These are phyloP conservation scores for Metellina segmentata DNA, from an alignment of 2,888 invertebrate species.

Conservation along the genomic window DNA sequence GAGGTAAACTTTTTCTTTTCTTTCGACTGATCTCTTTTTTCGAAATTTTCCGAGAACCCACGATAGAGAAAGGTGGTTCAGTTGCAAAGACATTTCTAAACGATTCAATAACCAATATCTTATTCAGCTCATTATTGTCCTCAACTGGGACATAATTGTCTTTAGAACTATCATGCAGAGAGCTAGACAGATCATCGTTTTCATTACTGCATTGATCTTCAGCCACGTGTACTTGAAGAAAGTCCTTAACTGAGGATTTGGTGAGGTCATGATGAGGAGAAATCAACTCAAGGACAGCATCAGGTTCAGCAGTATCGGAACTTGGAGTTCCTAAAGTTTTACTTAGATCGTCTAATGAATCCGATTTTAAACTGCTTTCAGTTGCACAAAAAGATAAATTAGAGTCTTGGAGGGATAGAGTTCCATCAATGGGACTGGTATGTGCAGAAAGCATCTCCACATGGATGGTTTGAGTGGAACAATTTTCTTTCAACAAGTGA, in stretches of 20 bases:
- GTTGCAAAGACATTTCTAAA: constrained; percentile 72
- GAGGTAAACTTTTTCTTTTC: constrained; percentile 27
- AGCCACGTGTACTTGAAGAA: constrained; percentile 59
- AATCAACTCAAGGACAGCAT: constrained; percentile 53
- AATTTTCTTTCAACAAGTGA: constrained; percentile 50
- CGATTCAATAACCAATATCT: constrained; percentile 68
- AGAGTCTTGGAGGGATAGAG: constrained; percentile 75
- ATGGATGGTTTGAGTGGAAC: constrained; percentile 74
- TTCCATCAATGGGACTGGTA: constrained; percentile 75
- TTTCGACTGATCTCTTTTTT: constrained; percentile 23
- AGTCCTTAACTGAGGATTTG: constrained; percentile 57
- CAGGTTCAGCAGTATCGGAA: constrained; percentile 64
- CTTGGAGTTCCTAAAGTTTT: constrained; percentile 72
- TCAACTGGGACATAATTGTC: neutral
- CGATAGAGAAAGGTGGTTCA: constrained; percentile 63
- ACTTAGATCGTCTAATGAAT: constrained; percentile 70
- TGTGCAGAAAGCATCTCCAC: constrained; percentile 70
- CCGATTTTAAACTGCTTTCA: constrained; percentile 71
- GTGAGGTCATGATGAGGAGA: constrained; percentile 1
- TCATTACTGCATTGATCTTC: constrained; percentile 11
- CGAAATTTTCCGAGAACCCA: constrained; percentile 1
- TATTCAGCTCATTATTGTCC: constrained; percentile 32
- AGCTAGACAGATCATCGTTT: constrained; percentile 30
- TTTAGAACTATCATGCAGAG: constrained; percentile 27
- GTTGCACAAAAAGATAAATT: constrained; percentile 62